Evolutionary conservation across 2,797 vertebrate genomes (phyloP).

Genomic region (Sus cebifrons): DNA sequence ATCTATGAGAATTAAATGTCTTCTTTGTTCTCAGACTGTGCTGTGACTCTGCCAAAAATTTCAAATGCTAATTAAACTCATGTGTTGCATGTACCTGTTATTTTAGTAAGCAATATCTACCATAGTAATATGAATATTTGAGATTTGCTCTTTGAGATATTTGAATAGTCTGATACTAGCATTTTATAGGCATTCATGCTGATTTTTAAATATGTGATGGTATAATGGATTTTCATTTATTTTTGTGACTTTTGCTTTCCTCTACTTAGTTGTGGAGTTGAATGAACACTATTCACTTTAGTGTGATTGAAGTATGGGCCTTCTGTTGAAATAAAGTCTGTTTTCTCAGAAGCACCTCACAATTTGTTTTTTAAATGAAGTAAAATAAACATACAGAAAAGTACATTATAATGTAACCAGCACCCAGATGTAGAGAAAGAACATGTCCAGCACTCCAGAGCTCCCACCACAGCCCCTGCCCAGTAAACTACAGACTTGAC

Average conservation of each 20-base stretch:
- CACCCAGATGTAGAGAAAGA: not conserved
- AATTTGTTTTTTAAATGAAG: constrained; percentile 55
- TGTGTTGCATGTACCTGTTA: not conserved
- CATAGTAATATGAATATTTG: constrained; percentile 42
- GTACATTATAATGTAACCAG: not conserved
- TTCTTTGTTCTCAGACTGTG: constrained; percentile 44
- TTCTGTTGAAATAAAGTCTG: constrained; percentile 2
- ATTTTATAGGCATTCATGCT: constrained; percentile 2
- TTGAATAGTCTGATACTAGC: constrained; percentile 52
- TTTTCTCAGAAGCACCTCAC: constrained; percentile 20
- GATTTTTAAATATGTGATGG: constrained; percentile 52
- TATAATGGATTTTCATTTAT: constrained; percentile 27
- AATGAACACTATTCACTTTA: constrained; percentile 8
- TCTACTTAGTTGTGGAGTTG: constrained; percentile 55
- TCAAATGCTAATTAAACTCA: constrained; percentile 60
- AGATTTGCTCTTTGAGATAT: constrained; percentile 43
- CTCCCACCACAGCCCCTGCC: not conserved
- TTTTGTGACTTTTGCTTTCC: not conserved
- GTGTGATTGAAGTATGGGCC: constrained; percentile 53
- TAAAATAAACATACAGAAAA: constrained; percentile 21
- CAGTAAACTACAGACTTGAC: not conserved
- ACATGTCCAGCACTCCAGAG: not conserved
- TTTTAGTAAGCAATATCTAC: constrained; percentile 31
- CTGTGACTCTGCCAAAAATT: constrained; percentile 34
- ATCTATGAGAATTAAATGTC: constrained; percentile 27